A percentile compares a stretch with the other conserved stretches of the same genome.
phyloP scores from a whole-genome alignment of 2,888 invertebrate species.

The Limnephilus marmoratus region DNA sequence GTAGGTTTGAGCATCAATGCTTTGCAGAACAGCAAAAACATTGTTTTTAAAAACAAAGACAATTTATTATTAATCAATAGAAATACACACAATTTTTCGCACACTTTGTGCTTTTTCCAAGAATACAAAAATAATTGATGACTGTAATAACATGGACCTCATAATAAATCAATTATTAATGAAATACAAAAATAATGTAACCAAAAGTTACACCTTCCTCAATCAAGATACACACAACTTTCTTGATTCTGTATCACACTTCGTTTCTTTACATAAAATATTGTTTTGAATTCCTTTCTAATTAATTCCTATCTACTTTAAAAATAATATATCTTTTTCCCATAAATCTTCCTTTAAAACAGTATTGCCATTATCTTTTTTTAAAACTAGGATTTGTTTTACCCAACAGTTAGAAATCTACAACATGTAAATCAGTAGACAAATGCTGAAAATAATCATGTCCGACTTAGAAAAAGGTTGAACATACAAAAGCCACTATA shows the following conservation, averaged over 20 bases:
- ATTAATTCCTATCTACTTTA: neutral
- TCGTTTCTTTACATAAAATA: conserved; percentile 2
- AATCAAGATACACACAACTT: neutral
- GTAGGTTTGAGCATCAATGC: neutral
- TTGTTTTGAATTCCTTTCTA: neutral
- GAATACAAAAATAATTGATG: neutral
- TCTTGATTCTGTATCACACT: neutral
- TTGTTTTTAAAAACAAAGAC: neutral
- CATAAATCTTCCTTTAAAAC: neutral
- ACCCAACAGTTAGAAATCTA: neutral
- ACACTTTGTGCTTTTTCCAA: neutral
- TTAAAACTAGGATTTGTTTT: neutral
- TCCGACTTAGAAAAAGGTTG: neutral
- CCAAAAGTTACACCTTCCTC: neutral
- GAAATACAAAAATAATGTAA: neutral
- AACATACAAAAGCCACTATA: neutral
- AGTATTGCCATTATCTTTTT: neutral
- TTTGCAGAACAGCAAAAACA: neutral
- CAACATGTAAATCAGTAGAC: neutral
- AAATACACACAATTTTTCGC: neutral
- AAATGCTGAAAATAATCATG: neutral
- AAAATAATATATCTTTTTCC: neutral
- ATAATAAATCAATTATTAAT: neutral
- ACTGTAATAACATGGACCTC: neutral
- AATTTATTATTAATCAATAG: neutral